Base-by-base conservation (phyloP, 2,888 invertebrate species). In the Hoplodrina blanda region DNA sequence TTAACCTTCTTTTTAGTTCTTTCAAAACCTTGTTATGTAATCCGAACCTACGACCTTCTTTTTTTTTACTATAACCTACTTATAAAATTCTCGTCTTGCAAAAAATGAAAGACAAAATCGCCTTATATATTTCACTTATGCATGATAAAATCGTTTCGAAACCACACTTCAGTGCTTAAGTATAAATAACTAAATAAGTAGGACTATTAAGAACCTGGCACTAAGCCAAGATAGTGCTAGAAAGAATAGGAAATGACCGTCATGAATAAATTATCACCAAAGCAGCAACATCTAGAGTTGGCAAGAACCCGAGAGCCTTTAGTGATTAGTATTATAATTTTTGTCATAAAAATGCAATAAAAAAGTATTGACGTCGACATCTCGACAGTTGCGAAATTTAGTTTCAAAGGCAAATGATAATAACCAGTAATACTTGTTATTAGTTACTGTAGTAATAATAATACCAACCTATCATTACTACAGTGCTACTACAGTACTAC, bases 291-390 rank as follows among this genome's bases (percentile, higher is more conserved):
- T 30, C 17, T 30, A 10, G 15, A 52, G 59, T 30, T 53, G 13
- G 41, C 52, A 52, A 41, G 50, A 10, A 30, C 44, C 30, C 19
- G 6, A 46, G 6, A 46, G 46, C n/a, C 5, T 25, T 69, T 52
- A 10, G 15, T 55, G n/a, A 25, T 72, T 44, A 50, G 15, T n/a
- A 15, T 41, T 13, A 60, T 33, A 37, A 61, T 25, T 61, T 13
- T 46, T 11, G 4, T 15, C 10, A n/a, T 33, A 20, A 33, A 44
- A 41, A 64, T 53, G 25, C 6, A 62, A 80, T 74, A 53, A 80
- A 68, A 54, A 54, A 37, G 0, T 65, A 46, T 44, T 55, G 15
- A 11, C 60, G 11, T 62, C 17, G 7, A 53, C 4, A 41, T 15
- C 30, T 33, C 10, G 20, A 60, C 15, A 7, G 11, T 25, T 49